Evolutionary conservation across 2,113 vertebrate genomes (phyloP).

Genomic region (Chaetops frenatus): DNA sequence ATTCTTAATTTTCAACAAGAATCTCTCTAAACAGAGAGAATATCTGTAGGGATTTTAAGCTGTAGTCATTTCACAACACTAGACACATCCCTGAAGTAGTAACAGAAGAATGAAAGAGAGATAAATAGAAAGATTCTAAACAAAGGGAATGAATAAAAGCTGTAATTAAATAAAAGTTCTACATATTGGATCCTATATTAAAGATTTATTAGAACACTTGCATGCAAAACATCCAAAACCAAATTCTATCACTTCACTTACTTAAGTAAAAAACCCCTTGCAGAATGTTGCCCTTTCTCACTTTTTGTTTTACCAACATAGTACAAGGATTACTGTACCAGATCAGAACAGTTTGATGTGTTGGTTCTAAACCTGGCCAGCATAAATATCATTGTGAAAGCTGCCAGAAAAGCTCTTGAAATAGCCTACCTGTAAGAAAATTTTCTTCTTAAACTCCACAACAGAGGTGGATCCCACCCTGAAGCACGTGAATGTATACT

Average conservation of each 20-base stretch:
- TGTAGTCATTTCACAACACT: not conserved
- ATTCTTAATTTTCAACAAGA: slow-evolving; percentile 14
- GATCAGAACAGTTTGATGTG: not conserved
- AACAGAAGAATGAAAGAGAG: not conserved
- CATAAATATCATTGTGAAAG: not conserved
- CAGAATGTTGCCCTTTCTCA: not conserved
- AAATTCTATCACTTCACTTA: not conserved
- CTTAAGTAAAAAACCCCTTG: not conserved
- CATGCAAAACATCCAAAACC: not conserved
- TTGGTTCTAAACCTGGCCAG: not conserved
- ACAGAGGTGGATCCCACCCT: not conserved
- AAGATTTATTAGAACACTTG: not conserved
- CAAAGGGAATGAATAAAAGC: slow-evolving; percentile 2
- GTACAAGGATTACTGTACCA: not conserved
- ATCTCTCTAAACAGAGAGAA: not conserved
- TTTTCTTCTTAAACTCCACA: not conserved
- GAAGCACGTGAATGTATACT: not conserved
- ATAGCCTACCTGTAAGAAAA: not conserved
- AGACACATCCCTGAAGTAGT: not conserved
- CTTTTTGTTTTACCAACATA: not conserved
- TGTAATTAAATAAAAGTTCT: not conserved
- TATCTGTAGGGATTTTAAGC: not conserved
- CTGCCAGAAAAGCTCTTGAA: not conserved
- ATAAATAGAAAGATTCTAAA: not conserved
- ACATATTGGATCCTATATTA: not conserved